Evolutionary conservation across 2,888 invertebrate species (phyloP), one percentile per base, ranked within the genome.

Genomic region (Griposia aprilina): DNA sequence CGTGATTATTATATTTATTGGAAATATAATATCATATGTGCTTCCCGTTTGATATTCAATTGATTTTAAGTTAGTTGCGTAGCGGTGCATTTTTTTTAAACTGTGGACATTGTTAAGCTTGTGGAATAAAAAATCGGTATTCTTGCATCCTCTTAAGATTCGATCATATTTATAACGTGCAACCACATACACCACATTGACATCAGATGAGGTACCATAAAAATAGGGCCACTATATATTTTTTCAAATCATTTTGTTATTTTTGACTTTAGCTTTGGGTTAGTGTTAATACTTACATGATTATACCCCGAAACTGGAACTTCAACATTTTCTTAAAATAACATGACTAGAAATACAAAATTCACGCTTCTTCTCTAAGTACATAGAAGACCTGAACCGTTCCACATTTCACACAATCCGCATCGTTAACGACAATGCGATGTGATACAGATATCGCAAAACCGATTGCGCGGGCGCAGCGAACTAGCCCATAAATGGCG

Each of bases 401-500:
- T 72, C 74, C 72, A 85, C 83, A 84, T 78, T 85, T 81, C 85
- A 84, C 84, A 87, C 85, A 83, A 87, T 87, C 82, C 88, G 87
- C 90, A 92, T 94, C 94, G 94, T 94, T 94, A 94, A 93, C 90
- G 90, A 93, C 93, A 94, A 93, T 93, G 91, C 91, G 92, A 93
- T 94, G 91, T 91, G 93, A 94, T 94, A 93, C 92, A 93, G 94
- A 94, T 94, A 95, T 94, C 92, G 86, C 60, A 90, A 91, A 93
- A 92, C 90, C 92, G 94, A 94, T 95, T 93, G 93, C 92, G 82
- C 88, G 89, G 88, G 88, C 90, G 90, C 92, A 90, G 86, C 93
- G 93, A 94, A 94, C 94, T 92, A 94, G 87, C 83, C 95, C 95
- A 89, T 95, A 93, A 94, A 95, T 87, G 94, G 95, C 81, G 77